These are phyloP conservation scores for Carposina sasakii DNA, from an alignment of 1,140 invertebrate genomes.

Conservation along the genomic window DNA sequence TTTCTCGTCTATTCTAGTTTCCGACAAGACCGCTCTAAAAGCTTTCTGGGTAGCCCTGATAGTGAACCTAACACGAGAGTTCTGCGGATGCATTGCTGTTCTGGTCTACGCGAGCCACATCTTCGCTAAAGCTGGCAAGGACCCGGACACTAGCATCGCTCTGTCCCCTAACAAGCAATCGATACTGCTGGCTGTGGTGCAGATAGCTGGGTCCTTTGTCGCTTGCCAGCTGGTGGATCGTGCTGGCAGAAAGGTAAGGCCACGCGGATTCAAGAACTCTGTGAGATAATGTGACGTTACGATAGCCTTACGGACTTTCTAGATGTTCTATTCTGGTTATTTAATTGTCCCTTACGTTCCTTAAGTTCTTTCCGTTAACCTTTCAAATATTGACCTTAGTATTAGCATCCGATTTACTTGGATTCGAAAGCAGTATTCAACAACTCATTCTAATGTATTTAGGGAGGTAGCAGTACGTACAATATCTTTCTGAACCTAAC, in stretches of 20 bases:
- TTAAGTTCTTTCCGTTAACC: too few species aligned
- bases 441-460: too few species aligned
- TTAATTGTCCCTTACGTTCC: too few species aligned
- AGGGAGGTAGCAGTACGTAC: too few species aligned
- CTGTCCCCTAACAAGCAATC: slow-evolving; percentile 60
- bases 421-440: too few species aligned
- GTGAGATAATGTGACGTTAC: too few species aligned
- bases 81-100: slow-evolving; percentile 63
- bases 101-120: slow-evolving; percentile 62
- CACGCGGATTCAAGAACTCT: too few species aligned
- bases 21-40: slow-evolving; percentile 53
- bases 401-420: too few species aligned
- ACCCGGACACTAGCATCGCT: slow-evolving; percentile 37
- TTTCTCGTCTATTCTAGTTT: slow-evolving; percentile 31
- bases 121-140: slow-evolving; percentile 52
- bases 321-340: too few species aligned
- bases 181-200: slow-evolving; percentile 52
- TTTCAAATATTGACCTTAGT: too few species aligned
- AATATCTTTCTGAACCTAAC: too few species aligned
- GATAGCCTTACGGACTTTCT: too few species aligned
- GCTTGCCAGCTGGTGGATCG: slow-evolving; percentile 59
- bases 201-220: slow-evolving; percentile 58
- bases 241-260: slow-evolving; percentile 51
- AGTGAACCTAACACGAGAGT: slow-evolving; percentile 54
- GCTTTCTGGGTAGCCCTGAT: slow-evolving; percentile 60